Base-by-base conservation (phyloP, 2,797 vertebrate species). In the Mallotus villosus region DNA sequence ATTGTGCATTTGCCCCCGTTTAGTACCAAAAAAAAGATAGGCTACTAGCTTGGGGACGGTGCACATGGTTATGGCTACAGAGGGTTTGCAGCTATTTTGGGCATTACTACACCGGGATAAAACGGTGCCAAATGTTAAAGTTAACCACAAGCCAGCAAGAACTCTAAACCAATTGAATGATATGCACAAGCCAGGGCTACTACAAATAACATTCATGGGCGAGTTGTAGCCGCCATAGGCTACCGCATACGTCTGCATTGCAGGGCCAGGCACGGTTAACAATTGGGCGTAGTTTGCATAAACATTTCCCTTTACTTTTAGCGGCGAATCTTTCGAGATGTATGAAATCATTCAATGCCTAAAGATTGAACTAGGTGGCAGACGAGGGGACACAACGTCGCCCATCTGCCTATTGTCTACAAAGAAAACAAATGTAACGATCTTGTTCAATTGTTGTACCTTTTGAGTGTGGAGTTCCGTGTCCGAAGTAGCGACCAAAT, bases 381-480 rank as follows among this genome's bases (percentile, higher is more conserved):
- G 49, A 21, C 12, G 0, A 9, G 0, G 0, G 0, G 1, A 70
- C 0, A 63, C 6, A 22, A 29, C 0, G 14, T 8, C 24, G 63
- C 29, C 32, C 9, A 0, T 22, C 21, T 66, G 11, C 9, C 12
- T 32, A 29, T 67, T 55, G 7, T 24, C 0, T 8, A 57, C 41
- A 63, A 77, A 19, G 22, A 60, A 63, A 72, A 70, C 76, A 62
- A 79, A 75, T 25, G 72, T 75, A 79, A 22, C 9, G 78, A 83
- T 78, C 22, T 58, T 29, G 67, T 68, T 70, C 71, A 25, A 82
- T 85, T 78, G 78, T 84, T 87, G 91, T 93, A 94, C 93, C 91
- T 93, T 85, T 82, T 85, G 85, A 79, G 82, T 88, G 79, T 75
- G 82, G 81, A 94, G 92, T 93, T 94, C 93, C 93, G 93, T 86